Conservation (phyloP, 2,797 vertebrate species). For the Argentina silus region DNA sequence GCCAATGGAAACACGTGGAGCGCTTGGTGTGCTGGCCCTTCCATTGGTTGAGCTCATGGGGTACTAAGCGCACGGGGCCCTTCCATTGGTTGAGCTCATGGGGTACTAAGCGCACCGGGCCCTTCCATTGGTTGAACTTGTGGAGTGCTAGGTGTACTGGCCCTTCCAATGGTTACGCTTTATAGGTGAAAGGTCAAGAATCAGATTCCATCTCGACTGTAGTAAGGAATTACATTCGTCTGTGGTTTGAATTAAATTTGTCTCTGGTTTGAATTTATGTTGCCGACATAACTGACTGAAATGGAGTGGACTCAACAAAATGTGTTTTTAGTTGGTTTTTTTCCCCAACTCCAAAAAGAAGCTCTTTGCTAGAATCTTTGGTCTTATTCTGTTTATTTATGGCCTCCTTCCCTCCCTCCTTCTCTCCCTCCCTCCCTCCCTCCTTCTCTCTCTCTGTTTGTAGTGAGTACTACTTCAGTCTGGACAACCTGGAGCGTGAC, state of each 20-base stretch:
- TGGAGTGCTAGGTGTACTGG: no score
- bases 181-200: not conserved
- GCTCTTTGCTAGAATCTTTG: no score
- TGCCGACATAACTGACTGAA: no score
- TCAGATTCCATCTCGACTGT: not conserved
- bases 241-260: no score
- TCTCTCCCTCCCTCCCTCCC: not conserved
- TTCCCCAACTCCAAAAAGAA: no score
- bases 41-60: not conserved
- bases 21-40: no score
- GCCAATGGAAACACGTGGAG: no score
- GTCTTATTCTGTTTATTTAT: not conserved
- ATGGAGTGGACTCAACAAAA: no score
- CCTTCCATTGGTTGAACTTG: not conserved
- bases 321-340: no score
- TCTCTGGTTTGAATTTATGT: no score
- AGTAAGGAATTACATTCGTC: no score
- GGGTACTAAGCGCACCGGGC: not conserved
- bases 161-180: not conserved
- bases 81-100: not conserved
- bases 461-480: constrained; percentile 98
- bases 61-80: not conserved
- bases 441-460: not conserved
- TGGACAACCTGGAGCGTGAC: constrained; percentile 96
- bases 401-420: no score